A percentile compares a stretch with the other conserved stretches of the same genome.
Evolutionary conservation across 2,888 invertebrate genomes (phyloP).

Genomic region (Andricus quercusramuli): DNA sequence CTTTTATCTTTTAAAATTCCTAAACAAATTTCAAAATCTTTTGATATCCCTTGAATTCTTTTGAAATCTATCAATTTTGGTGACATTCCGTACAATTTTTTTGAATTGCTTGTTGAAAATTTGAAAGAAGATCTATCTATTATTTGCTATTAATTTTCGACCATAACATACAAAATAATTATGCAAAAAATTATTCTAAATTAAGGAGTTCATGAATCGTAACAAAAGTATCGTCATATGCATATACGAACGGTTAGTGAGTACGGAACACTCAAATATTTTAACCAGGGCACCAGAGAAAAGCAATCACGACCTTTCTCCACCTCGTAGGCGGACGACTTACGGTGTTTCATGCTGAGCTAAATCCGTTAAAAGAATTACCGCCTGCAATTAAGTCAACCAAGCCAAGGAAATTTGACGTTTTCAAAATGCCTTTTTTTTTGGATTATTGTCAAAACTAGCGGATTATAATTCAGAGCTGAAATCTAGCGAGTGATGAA

Average conservation of each 20-base stretch:
- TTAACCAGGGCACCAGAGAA: constrained; percentile 27
- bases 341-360: not conserved
- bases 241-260: not conserved
- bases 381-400: constrained; percentile 8
- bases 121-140: too few relatives aligned
- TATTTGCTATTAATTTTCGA: too few relatives aligned
- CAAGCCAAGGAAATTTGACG: constrained; percentile 42
- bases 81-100: too few relatives aligned
- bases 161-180: not conserved
- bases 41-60: too few relatives aligned
- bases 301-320: constrained; percentile 47
- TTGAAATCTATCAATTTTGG: too few relatives aligned
- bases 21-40: too few relatives aligned
- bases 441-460: not conserved
- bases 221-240: not conserved
- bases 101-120: too few relatives aligned
- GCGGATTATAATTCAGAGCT: not conserved
- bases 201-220: not conserved
- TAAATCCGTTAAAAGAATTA: constrained; percentile 17
- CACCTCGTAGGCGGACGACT: constrained; percentile 46
- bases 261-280: not conserved
- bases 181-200: not conserved
- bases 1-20: too few relatives aligned
- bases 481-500: not conserved
- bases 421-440: constrained; percentile 38